These are phyloP conservation scores for Eupelmus urozonus DNA, from an alignment of 2,888 invertebrate species.

Conservation along the genomic window DNA sequence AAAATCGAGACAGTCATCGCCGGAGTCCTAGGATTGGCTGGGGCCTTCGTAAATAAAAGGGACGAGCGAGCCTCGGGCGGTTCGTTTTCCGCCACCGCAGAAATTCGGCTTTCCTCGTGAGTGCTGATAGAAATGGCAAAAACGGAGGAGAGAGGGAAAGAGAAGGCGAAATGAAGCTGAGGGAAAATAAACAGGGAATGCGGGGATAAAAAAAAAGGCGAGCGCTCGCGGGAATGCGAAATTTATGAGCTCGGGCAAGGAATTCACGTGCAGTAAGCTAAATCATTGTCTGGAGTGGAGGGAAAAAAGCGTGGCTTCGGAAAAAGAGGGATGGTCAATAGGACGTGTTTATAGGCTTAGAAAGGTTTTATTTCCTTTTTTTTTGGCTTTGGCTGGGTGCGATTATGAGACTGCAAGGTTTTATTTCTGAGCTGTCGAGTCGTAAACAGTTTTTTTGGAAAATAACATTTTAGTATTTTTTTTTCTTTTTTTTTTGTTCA, in stretches of 20 bases:
- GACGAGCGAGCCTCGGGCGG: slow-evolving; percentile 27
- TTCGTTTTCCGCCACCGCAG: slow-evolving; percentile 14
- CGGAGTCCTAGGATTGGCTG: slow-evolving; percentile 14
- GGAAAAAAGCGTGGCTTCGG: not conserved
- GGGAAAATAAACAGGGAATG: slow-evolving; percentile 11
- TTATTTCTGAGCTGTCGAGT: no score
- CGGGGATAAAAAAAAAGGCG: not conserved
- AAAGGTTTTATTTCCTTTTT: no score
- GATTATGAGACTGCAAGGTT: no score
- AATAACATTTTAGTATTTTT: no score
- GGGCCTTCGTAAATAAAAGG: slow-evolving; percentile 44
- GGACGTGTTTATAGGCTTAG: no score
- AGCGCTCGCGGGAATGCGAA: slow-evolving; percentile 9
- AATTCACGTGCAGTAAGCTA: slow-evolving; percentile 2
- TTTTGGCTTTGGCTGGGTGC: no score
- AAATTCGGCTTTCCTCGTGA: slow-evolving; percentile 24
- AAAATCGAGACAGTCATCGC: not conserved
- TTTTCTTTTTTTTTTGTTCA: no score
- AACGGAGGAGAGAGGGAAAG: not conserved
- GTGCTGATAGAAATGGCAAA: slow-evolving; percentile 16
- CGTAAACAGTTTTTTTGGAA: no score
- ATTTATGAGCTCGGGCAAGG: slow-evolving; percentile 28
- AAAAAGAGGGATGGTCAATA: no score
- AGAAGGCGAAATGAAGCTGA: not conserved
- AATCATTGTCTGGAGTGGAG: not conserved